Conservation (phyloP, 2,797 vertebrate species). For the Semotilus atromaculatus region DNA sequence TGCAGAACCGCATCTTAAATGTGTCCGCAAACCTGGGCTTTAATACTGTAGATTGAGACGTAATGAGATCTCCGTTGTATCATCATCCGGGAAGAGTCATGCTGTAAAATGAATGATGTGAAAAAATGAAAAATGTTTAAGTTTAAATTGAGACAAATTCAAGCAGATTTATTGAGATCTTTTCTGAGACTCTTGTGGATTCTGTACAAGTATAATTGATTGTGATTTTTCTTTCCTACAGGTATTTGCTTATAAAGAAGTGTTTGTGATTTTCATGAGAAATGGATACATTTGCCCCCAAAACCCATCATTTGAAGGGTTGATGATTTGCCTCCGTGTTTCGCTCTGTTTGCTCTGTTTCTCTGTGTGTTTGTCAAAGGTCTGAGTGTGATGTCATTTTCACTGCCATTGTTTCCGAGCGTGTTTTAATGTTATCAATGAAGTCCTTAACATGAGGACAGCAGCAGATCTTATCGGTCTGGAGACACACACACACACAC, state of each 20-base stretch:
- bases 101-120: too few species aligned
- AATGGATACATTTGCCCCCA: background rate
- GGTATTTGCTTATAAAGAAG: background rate
- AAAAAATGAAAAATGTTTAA: too few species aligned
- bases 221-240: background rate
- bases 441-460: conserved; percentile 21
- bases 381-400: background rate
- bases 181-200: background rate
- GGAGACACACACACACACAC: background rate
- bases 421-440: conserved; percentile 51
- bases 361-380: background rate
- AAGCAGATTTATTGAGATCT: background rate
- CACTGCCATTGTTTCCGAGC: background rate
- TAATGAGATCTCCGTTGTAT: too few species aligned
- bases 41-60: too few species aligned
- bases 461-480: conserved; percentile 4
- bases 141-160: too few species aligned
- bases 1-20: too few species aligned
- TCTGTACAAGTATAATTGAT: background rate
- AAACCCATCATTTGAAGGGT: too few species aligned
- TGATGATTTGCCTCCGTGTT: too few species aligned
- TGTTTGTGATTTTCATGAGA: background rate
- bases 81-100: too few species aligned
- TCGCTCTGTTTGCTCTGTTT: too few species aligned
- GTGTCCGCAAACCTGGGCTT: too few species aligned